phyloP scores from a whole-genome alignment of 2,113 vertebrate species.

The Trichechus manatus region DNA sequence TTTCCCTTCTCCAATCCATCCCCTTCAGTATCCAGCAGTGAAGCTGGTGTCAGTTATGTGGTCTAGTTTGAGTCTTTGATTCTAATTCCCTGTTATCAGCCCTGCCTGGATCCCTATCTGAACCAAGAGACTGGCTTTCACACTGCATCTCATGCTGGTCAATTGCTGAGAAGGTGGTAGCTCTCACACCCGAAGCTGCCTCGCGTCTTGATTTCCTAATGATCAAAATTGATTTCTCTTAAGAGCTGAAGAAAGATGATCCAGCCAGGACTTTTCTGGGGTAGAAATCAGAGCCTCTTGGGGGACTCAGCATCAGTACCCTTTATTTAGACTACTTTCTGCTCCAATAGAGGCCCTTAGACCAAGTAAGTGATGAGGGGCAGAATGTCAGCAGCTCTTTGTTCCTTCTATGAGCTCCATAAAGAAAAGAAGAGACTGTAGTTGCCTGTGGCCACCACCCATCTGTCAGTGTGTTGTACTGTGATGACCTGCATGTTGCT shows the following conservation, averaged over 20 bases:
- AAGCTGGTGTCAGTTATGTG: not conserved
- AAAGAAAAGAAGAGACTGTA: not conserved
- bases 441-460: no score
- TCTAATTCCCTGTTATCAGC: not conserved
- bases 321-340: slow-evolving; percentile 72
- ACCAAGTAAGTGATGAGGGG: not conserved
- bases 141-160: not conserved
- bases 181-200: slow-evolving; percentile 75
- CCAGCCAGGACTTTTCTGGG: slow-evolving; percentile 58
- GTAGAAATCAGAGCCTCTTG: slow-evolving; percentile 58
- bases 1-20: not conserved
- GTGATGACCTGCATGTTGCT: no score
- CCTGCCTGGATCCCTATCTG: not conserved
- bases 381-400: not conserved
- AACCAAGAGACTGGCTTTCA: not conserved
- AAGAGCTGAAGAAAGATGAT: slow-evolving; percentile 83
- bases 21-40: no score
- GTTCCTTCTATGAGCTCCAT: not conserved
- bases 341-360: not conserved
- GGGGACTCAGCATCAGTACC: not conserved
- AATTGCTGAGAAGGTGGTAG: not conserved
- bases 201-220: slow-evolving; percentile 82
- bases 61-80: not conserved
- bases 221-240: slow-evolving; percentile 83
- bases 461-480: no score